Evolutionary conservation across 2,888 invertebrate species (phyloP).

Genomic region (Tinea trinotella): DNA sequence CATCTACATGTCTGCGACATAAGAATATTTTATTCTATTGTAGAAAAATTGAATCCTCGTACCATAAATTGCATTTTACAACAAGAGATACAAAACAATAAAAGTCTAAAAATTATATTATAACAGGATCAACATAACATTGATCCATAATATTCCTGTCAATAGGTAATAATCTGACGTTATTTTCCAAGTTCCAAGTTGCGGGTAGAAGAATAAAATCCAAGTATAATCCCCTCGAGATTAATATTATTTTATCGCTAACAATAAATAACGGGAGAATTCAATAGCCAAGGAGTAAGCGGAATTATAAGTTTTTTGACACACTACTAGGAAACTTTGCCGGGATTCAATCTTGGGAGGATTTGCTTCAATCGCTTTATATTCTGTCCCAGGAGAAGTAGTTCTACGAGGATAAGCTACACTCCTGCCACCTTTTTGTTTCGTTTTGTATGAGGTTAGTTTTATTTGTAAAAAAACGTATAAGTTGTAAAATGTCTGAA

Average conservation of each 20-base stretch:
- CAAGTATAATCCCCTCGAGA: conserved; percentile 61
- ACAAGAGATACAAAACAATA: too few relatives aligned
- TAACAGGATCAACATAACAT: background rate
- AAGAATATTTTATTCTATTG: too few relatives aligned
- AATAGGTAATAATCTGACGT: conserved; percentile 45
- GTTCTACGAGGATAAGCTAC: conserved; percentile 14
- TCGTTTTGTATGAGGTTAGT: conserved; percentile 5
- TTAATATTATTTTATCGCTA: conserved; percentile 72
- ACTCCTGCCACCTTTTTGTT: background rate
- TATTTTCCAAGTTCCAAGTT: conserved; percentile 55
- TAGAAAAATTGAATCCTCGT: too few relatives aligned
- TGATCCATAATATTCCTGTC: conserved; percentile 42
- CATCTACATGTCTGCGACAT: too few relatives aligned
- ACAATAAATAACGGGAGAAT: conserved; percentile 68
- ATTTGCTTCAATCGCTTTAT: conserved; percentile 51
- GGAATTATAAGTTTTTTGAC: conserved; percentile 67
- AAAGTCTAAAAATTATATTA: background rate
- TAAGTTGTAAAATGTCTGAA: background rate
- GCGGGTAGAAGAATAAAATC: conserved; percentile 64
- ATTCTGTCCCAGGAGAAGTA: conserved; percentile 29
- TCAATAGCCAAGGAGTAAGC: conserved; percentile 56
- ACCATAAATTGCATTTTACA: too few relatives aligned
- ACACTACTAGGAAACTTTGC: conserved; percentile 45
- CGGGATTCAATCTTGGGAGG: conserved; percentile 61
- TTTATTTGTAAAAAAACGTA: background rate